Evolutionary conservation across 1,140 invertebrate species (phyloP), one percentile per base, ranked within the genome.

Genomic region (Orussus abietinus): DNA sequence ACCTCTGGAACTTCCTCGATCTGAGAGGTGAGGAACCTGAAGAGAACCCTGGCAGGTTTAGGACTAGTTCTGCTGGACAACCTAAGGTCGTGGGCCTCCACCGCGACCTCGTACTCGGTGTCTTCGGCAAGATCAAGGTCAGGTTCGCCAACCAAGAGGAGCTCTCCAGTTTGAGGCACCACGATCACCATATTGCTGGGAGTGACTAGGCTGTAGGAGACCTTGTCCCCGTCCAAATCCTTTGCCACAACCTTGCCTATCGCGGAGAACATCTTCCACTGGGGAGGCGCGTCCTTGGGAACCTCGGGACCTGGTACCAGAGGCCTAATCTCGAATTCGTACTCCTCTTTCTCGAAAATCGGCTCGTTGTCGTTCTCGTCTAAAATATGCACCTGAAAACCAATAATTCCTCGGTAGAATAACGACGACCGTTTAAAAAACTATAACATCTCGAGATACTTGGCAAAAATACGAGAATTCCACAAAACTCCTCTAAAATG

Each of bases 281-380:
- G 77, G 13, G 76, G 76, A n/a, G 36, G 68, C 60, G 51, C 79
- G 64, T 69, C 66, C 47, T 76, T 77, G 15, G 76, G 43, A 0
- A 73, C 66, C 20, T 79, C 75, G n/a, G n/a, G n/a, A n/a, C n/a
- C n/a, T n/a, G n/a, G n/a, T n/a, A n/a, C n/a, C 17, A 77, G 64
- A 17, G 76, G 73, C 10, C 70, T 68, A 9, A 91, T 77, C 30
- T 83, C 79, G 55, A 92, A 93, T 31, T 83, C 79, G 62, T 93
- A 96, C 11, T 85, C 74, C 31, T 79, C 75, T 28, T 85, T 77
- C 1, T 81, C 80, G 63, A 96, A 94, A 6, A 84, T 72, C 0
- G 92, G 92, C 39, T 82, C 80, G 62, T 96, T 93, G 68, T 96
- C 93, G 64, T 98, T 96, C 51, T 86, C 84, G 59, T 96, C 91